These are phyloP conservation scores for Oceanodroma leucorhoa DNA, from an alignment of 2,797 vertebrate genomes.

Conservation along the genomic window DNA sequence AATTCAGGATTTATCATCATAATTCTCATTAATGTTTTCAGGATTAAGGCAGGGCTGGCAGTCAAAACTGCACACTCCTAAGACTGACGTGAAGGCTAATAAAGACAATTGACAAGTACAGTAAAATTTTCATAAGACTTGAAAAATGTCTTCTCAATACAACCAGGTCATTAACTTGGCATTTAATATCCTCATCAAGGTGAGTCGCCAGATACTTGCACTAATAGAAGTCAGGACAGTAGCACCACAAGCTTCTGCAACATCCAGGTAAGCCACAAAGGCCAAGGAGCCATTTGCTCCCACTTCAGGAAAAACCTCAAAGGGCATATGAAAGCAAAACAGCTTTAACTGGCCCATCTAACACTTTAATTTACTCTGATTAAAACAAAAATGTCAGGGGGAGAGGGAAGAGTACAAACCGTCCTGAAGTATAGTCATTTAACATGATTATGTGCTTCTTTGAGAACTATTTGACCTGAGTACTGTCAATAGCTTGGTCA, in stretches of 20 bases:
- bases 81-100: not conserved
- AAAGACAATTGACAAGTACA: not conserved
- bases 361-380: not conserved
- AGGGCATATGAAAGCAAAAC: not conserved
- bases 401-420: not conserved
- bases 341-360: not conserved
- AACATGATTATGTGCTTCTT: not conserved
- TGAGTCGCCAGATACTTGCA: not conserved
- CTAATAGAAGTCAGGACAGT: not conserved
- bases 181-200: not conserved
- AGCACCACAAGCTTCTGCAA: not conserved
- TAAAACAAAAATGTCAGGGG: not conserved
- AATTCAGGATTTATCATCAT: not conserved
- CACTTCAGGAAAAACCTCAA: not conserved
- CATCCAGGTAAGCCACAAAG: not conserved
- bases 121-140: not conserved
- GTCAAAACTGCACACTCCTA: not conserved
- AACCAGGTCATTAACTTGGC: not conserved
- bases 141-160: not conserved
- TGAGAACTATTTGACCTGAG: not conserved
- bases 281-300: not conserved
- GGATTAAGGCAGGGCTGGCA: not conserved
- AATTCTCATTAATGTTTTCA: not conserved
- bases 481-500: not conserved
- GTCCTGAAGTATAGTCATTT: not conserved